Evolutionary conservation across 2,888 invertebrate genomes (phyloP).

Genomic region (Agrenia bidenticulata): DNA sequence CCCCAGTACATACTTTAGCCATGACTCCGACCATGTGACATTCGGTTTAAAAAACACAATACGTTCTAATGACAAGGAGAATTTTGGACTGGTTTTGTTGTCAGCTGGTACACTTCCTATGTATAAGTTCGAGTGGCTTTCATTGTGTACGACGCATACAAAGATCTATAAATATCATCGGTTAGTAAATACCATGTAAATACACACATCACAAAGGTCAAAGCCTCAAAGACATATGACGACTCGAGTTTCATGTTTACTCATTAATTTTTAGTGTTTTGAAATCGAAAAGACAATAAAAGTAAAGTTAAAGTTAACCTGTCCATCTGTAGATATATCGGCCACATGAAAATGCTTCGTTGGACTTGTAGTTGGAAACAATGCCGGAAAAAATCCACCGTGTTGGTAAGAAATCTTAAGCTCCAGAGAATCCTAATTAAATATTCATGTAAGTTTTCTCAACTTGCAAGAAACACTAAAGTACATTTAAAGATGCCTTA

Average conservation of each 20-base stretch:
- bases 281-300: too few species aligned
- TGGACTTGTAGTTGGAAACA: constrained; percentile 66
- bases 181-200: too few species aligned
- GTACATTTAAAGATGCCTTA: not conserved
- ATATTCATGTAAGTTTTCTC: too few species aligned
- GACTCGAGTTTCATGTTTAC: too few species aligned
- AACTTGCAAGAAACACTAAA: too few species aligned
- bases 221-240: not conserved
- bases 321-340: constrained; percentile 72
- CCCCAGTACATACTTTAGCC: constrained; percentile 78
- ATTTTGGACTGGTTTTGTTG: constrained; percentile 63
- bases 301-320: constrained; percentile 63
- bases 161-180: constrained; percentile 58
- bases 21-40: constrained; percentile 75
- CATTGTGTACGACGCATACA: constrained; percentile 77
- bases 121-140: constrained; percentile 73
- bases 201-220: not conserved
- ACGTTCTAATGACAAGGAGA: constrained; percentile 75
- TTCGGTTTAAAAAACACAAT: constrained; percentile 83
- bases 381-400: constrained; percentile 69
- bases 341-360: constrained; percentile 77
- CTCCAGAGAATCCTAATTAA: constrained; percentile 58
- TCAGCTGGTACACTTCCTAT: constrained; percentile 66
- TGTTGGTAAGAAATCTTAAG: constrained; percentile 76
- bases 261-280: too few species aligned